Conservation (phyloP, 2,113 vertebrate species). For the Dicerorhinus sumatrensis region DNA sequence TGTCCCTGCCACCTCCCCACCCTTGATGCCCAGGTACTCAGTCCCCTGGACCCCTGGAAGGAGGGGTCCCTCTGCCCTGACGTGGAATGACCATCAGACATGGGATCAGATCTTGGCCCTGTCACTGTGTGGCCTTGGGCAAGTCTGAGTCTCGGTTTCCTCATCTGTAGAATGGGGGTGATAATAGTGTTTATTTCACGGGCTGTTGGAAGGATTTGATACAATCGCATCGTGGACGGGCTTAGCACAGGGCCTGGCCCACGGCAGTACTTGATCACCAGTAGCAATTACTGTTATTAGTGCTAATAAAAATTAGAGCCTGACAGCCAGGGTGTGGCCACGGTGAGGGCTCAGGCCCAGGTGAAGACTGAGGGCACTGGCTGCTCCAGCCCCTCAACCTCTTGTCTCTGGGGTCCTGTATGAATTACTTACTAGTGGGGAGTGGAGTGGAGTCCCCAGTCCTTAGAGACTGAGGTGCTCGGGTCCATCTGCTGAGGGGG, state of each 20-base stretch:
- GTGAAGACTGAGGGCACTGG: background rate
- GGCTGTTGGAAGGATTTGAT: fast-evolving
- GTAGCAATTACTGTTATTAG: background rate
- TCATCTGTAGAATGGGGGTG: background rate
- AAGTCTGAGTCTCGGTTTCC: background rate
- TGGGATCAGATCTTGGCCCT: background rate
- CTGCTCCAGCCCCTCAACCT: background rate
- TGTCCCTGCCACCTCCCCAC: background rate
- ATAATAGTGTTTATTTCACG: background rate
- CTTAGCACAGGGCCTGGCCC: background rate
- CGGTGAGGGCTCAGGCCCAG: background rate
- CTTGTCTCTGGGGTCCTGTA: background rate
- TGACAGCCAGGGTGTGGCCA: background rate
- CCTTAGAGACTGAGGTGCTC: background rate
- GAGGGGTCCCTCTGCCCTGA: background rate
- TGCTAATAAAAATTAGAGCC: background rate
- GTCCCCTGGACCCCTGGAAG: background rate
- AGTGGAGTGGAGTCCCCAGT: too few relatives aligned
- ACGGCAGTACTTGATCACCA: fast-evolving
- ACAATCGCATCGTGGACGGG: fast-evolving
- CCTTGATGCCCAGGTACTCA: background rate
- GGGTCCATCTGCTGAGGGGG: background rate
- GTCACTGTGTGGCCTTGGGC: background rate
- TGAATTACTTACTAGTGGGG: background rate
- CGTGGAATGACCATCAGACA: background rate